These are phyloP conservation scores for Syngnathus rostellatus DNA, from an alignment of 2,797 vertebrate species.

Conservation along the genomic window DNA sequence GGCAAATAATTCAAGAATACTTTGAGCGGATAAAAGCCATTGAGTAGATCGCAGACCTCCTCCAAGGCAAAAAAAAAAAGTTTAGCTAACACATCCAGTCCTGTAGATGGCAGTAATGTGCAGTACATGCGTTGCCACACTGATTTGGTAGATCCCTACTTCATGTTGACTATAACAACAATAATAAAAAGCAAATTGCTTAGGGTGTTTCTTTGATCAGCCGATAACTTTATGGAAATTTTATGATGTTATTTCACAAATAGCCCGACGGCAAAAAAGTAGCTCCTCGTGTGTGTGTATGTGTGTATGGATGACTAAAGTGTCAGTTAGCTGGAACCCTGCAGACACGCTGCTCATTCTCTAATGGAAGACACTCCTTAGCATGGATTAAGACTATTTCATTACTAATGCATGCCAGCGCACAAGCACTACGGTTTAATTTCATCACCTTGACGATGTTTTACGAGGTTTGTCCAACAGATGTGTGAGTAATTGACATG, in stretches of 20 bases:
- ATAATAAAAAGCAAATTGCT: no score
- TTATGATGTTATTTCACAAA: no score
- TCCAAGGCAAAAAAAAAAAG: not conserved
- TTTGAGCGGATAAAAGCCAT: not conserved
- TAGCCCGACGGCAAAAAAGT: no score
- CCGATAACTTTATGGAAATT: no score
- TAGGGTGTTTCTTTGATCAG: no score
- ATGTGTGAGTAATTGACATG: slow-evolving; percentile 61
- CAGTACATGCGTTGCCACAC: no score
- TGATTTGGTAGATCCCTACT: no score
- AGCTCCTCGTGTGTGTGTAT: slow-evolving; percentile 8
- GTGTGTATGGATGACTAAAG: slow-evolving; percentile 32
- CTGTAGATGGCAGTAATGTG: no score
- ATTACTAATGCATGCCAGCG: slow-evolving; percentile 42
- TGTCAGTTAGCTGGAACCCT: slow-evolving; percentile 53
- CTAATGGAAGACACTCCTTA: slow-evolving; percentile 56
- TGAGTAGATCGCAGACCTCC: not conserved
- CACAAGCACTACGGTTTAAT: slow-evolving; percentile 34
- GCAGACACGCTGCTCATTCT: slow-evolving; percentile 47
- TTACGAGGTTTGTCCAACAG: slow-evolving; percentile 57
- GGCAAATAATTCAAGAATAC: not conserved
- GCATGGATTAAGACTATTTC: slow-evolving; percentile 58
- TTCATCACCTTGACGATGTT: slow-evolving; percentile 57
- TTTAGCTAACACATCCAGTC: not conserved
- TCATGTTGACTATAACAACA: no score